Base-by-base conservation (phyloP, 2,888 invertebrate species). In the Cheilosia scutellata region DNA sequence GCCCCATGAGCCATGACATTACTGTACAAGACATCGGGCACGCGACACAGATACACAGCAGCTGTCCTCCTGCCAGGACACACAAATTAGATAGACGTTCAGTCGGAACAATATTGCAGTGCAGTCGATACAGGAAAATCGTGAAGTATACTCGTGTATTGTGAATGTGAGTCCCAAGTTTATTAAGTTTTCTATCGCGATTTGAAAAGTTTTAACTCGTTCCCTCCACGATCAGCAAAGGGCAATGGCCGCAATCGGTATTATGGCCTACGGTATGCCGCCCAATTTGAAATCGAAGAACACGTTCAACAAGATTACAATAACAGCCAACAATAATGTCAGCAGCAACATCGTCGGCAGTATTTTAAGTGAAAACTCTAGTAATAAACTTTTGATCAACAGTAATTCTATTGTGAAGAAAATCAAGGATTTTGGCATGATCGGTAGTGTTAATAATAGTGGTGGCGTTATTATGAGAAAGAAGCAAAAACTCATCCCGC, bases 11-110 rank as follows among this genome's bases (percentile, higher is more conserved):
- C 91, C 91, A 94, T 90, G 92, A 92, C 92, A 94, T 94, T 92
- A 93, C 94, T 88, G 93, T 93, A 88, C 93, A 94, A 89, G 93
- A 93, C 90, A 94, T 94, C 90, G 91, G 94, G 93, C 95, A 95
- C 93, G 94, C 95, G 93, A 94, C 95, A 88, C 95, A 95, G 90
- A 94, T 94, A 91, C 93, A 94, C 91, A 94, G 94, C 92, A 94
- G 94, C 93, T 94, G 94, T 93, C 92, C 93, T 90, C 91, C 93
- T 90, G 94, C 93, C 90, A 94, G 94, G 90, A 93, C 93, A 88
- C 93, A 93, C 55, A 76, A 76, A 82, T 68, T 57, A 60, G 55
- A 78, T 51, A 82, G 58, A 62, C 62, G 75, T 33, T 84, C 80
- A 66, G 70, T 84, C 72, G 82, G 77, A 82, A 82, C 72, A 53